Evolutionary conservation across 2,113 vertebrate genomes (phyloP), one percentile per base, ranked within the genome.

Genomic region (Piprites chloris): DNA sequence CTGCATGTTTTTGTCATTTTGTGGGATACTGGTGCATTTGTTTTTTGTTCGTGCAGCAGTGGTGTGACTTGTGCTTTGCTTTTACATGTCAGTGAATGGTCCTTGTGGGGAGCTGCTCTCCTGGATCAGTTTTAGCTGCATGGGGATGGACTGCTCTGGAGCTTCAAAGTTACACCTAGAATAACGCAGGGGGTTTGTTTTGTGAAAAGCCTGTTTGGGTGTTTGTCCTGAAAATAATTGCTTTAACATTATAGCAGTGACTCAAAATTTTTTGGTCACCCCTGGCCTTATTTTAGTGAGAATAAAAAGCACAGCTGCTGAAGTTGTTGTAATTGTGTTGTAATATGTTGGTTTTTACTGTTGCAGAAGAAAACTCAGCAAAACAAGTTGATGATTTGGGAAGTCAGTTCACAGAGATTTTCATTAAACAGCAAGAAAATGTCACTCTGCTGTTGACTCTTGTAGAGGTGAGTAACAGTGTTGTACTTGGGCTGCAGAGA

Each of bases 371-470:
- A 97, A 98, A 97, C 61, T 91, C 97, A 39, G 98, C 98, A 91
- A 99, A 99, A 89, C 99, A 98, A 91, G 97, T 97, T 8, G 99
- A 99, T 78, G 99, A 99, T 91, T 85, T 99, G 79, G 99, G 99
- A 37, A 98, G 98, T 94, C 99, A 99, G 87, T 99, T 99, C 94
- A 99, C 99, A 77, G 99, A 99, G 72, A 98, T 98, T 49, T 99
- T 99, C 91, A 98, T 99, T 95, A 98, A 99, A 73, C 99, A 99
- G 58, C 98, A 98, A 33, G 99, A 99, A 90, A 99, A 99, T 18
- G 91, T 99, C 86, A 99, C 99, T 1, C 98, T 99, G 21, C 89
- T 99, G 26, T 96, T 99, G 72, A 98, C 98, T 33, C 96, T 99
- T 24, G 96, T 99, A 90, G 99, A 99, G 99, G 99, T 99, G 93